These are phyloP conservation scores for Eulemur mongoz DNA, from an alignment of 2,797 vertebrate species.

Conservation along the genomic window DNA sequence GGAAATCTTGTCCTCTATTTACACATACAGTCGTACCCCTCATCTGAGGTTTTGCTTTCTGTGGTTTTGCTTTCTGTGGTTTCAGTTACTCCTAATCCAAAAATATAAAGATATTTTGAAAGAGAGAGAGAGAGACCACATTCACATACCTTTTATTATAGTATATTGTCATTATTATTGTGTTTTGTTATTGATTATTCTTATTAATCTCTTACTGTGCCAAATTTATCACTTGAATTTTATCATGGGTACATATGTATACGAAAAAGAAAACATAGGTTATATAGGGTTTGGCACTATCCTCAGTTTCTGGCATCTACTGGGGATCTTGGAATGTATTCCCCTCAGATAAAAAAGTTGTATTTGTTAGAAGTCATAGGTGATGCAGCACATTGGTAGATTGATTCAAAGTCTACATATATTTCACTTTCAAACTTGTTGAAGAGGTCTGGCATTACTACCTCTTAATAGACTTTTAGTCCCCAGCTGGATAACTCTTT, in stretches of 20 bases:
- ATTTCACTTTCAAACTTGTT: not conserved
- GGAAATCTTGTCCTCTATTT: not conserved
- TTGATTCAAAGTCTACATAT: not conserved
- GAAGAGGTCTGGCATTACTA: not conserved
- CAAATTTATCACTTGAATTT: not conserved
- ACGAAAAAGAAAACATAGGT: not conserved
- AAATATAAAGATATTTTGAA: not conserved
- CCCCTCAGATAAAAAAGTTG: rapidly evolving
- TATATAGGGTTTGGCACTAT: not conserved
- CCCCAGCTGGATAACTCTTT: not conserved
- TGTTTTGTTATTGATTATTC: not conserved
- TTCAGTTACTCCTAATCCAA: not conserved
- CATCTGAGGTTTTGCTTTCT: not conserved
- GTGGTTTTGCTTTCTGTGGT: not conserved
- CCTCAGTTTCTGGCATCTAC: not conserved
- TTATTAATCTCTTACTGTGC: not conserved
- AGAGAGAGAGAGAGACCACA: not conserved
- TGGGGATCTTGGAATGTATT: not conserved
- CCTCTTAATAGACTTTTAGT: not conserved
- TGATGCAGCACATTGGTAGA: not conserved
- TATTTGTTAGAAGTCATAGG: not conserved
- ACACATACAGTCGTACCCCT: too few species aligned
- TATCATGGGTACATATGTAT: not conserved
- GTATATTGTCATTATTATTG: not conserved
- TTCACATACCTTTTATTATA: not conserved